Evolutionary conservation across 2,113 vertebrate genomes (phyloP), one percentile per base, ranked within the genome.

Genomic region (Litocranius walleri): DNA sequence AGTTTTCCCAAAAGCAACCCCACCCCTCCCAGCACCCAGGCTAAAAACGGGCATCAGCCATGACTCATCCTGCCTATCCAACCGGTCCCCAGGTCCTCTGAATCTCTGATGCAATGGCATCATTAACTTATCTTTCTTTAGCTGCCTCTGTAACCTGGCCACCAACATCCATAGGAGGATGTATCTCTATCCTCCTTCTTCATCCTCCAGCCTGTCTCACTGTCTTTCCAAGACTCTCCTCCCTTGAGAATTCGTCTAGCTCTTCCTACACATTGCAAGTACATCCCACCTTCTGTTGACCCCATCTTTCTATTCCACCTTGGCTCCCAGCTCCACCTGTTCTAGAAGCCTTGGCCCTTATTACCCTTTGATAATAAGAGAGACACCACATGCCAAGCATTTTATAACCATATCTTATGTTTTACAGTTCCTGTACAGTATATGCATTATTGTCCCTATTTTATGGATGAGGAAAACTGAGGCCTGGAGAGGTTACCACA

Each of bases 221-320:
- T 43, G 61, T 40, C 74, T 43, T 40, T 16, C 33, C 23, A 14
- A 6, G 25, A 6, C 13, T 21, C 27, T 40, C 71, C 54, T 7
- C 9, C 30, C 30, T 82, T 0, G 30, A 40, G n/a, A 48, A 10
- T 9, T 10, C 45, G 8, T 36, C 43, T 29, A 57, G 6, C 33
- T 56, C 43, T 74, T 92, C 3, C n/a, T 3, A 1, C 7, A 3
- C 4, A 29, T 29, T 0, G 0, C 43, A 10, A 61, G 0, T 1
- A 0, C 43, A 59, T 45, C 14, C 14, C 9, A 5, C 7, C 59
- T 59, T 74, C 50, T n/a, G 9, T 62, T 5, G 33, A 45, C 21
- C 14, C 14, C 10, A 2, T 6, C 43, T 40, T 48, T 67, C 29
- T n/a, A 11, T 57, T 43, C 67, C 12, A 9, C 8, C 29, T n/a